Conservation (phyloP, 2,888 invertebrate species). For the Drosophila rubida region DNA sequence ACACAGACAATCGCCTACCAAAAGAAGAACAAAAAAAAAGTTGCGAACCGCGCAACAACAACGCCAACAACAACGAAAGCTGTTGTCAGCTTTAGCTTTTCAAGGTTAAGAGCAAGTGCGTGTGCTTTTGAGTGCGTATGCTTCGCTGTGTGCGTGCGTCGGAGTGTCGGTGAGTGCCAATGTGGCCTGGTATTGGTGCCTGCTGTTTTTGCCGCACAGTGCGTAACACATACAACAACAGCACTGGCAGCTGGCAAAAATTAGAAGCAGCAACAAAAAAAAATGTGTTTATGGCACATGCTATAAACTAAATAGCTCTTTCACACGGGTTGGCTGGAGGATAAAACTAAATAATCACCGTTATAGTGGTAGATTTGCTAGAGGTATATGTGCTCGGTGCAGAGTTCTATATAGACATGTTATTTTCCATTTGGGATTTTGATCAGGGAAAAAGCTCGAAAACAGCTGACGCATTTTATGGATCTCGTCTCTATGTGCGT, state of each 20-base stretch:
- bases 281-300: constrained; percentile 57
- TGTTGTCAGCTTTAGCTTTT: constrained; percentile 53
- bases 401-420: constrained; percentile 19
- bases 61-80: constrained; percentile 31
- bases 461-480: constrained; percentile 72
- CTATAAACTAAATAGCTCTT: constrained; percentile 64
- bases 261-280: constrained; percentile 33
- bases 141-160: not conserved
- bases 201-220: constrained; percentile 42
- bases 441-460: constrained; percentile 39
- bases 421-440: constrained; percentile 43
- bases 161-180: constrained; percentile 10
- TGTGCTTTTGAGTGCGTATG: constrained; percentile 46
- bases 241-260: constrained; percentile 50
- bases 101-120: constrained; percentile 80
- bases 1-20: constrained; percentile 14
- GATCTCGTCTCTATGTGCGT: constrained; percentile 18
- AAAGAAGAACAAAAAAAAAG: constrained; percentile 41
- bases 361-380: constrained; percentile 47
- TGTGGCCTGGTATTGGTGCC: constrained; percentile 34
- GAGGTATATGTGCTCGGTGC: constrained; percentile 8
- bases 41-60: constrained; percentile 24
- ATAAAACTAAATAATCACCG: constrained; percentile 59
- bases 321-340: constrained; percentile 1
- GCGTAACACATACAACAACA: constrained; percentile 45